phyloP scores from a whole-genome alignment of 2,113 vertebrate genomes.

The Sminthopsis crassicaudata region DNA sequence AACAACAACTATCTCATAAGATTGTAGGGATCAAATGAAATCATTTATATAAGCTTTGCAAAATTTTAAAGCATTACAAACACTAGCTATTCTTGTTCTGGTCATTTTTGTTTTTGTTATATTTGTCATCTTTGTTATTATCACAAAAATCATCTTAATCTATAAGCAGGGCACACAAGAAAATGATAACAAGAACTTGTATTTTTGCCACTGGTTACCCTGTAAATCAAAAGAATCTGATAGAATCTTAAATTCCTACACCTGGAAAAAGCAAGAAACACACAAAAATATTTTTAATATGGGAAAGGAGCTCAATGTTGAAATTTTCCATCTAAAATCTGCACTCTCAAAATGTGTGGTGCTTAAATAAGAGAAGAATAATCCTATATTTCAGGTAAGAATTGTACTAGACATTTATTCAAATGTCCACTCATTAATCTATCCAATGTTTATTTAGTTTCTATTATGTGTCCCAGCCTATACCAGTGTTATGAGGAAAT shows the following conservation, averaged over 20 bases:
- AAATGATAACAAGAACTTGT: neutral
- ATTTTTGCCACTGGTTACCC: neutral
- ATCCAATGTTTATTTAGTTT: constrained; percentile 2
- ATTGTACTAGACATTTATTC: neutral
- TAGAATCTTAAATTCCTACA: neutral
- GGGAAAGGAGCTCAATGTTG: neutral
- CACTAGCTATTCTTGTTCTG: neutral
- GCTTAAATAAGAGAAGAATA: neutral
- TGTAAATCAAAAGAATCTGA: constrained; percentile 11
- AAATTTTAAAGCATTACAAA: neutral
- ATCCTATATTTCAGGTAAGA: neutral
- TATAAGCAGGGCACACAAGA: neutral
- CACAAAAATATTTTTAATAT: neutral
- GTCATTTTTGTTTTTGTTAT: too few species aligned
- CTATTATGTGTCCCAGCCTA: neutral
- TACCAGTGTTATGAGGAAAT: neutral
- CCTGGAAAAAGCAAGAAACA: constrained; percentile 3
- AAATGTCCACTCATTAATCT: neutral
- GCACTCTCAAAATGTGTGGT: neutral
- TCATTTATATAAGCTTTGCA: neutral
- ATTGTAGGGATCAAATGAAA: neutral
- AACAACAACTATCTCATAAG: neutral
- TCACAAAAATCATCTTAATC: neutral
- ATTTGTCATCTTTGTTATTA: neutral
- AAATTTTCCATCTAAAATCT: neutral